Conservation (phyloP, 37 sponge, comb jelly and placozoan species). For the Diacarnus erythraeanus region DNA sequence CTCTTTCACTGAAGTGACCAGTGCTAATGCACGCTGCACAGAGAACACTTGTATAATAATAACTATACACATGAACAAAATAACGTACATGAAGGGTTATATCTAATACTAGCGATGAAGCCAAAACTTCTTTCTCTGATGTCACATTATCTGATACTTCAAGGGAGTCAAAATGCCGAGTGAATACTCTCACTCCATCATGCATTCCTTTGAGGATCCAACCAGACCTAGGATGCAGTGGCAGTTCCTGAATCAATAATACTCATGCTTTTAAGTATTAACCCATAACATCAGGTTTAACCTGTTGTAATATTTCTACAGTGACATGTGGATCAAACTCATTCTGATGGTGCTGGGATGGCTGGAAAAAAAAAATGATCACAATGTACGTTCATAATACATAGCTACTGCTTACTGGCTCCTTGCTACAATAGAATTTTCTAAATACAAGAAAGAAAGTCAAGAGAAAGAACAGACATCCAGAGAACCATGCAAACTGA, state of each 20-base stretch:
- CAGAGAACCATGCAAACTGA: not conserved
- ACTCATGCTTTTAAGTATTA: not conserved
- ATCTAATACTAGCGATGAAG: not conserved
- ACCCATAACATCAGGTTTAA: not conserved
- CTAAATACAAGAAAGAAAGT: not conserved
- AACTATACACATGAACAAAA: not conserved
- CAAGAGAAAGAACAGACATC: not conserved
- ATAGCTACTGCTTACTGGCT: not conserved
- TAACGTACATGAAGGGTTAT: not conserved
- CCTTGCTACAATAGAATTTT: not conserved
- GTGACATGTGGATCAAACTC: not conserved
- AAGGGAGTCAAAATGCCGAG: not conserved
- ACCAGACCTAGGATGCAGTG: slow-evolving; percentile 38
- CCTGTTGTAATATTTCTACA: not conserved
- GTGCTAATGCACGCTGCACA: not conserved
- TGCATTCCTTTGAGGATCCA: slow-evolving; percentile 23
- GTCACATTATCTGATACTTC: not conserved
- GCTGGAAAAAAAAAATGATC: too few species aligned
- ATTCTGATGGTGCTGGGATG: too few species aligned
- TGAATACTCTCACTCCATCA: slow-evolving; percentile 38
- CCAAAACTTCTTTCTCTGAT: not conserved
- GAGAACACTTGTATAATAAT: not conserved
- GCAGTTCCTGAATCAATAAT: slow-evolving; percentile 21
- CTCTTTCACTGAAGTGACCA: not conserved
- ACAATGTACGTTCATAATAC: too few species aligned